Conservation (phyloP, 2,797 vertebrate species). For the Bradypus variegatus region DNA sequence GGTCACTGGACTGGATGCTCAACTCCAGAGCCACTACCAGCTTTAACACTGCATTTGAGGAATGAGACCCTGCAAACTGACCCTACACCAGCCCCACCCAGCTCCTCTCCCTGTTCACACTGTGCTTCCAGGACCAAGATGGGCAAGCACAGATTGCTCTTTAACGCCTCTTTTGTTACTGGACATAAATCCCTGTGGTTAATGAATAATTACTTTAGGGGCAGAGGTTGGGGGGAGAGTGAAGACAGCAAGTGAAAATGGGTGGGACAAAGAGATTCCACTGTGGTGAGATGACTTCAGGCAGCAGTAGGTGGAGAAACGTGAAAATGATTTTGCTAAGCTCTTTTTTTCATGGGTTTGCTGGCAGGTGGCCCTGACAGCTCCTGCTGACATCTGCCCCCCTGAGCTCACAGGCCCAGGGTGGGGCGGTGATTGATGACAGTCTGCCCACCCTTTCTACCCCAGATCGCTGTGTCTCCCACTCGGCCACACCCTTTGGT, state of each 20-base stretch:
- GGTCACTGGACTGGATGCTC: neutral
- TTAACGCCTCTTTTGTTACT: neutral
- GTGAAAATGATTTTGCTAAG: neutral
- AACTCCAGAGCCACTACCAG: neutral
- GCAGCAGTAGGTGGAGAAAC: neutral
- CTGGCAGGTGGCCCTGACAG: conserved; percentile 2
- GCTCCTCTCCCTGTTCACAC: accelerated
- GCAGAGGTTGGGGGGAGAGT: neutral
- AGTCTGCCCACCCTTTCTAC: neutral
- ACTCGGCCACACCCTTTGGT: accelerated
- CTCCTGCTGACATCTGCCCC: conserved; percentile 8
- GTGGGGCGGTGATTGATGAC: neutral
- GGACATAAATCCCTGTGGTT: neutral
- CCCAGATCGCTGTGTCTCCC: neutral
- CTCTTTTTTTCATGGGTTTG: neutral
- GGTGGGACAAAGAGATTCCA: neutral
- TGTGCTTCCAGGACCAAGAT: neutral
- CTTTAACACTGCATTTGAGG: neutral
- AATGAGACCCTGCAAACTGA: neutral
- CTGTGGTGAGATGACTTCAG: neutral
- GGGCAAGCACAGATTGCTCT: neutral
- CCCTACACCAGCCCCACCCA: accelerated
- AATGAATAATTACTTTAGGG: conserved; percentile 5
- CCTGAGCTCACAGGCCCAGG: neutral
- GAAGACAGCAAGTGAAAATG: neutral